A percentile compares a stretch with the other conserved stretches of the same genome.
Evolutionary conservation across 2,888 invertebrate species (phyloP).

Genomic region (Dynastes tityus): DNA sequence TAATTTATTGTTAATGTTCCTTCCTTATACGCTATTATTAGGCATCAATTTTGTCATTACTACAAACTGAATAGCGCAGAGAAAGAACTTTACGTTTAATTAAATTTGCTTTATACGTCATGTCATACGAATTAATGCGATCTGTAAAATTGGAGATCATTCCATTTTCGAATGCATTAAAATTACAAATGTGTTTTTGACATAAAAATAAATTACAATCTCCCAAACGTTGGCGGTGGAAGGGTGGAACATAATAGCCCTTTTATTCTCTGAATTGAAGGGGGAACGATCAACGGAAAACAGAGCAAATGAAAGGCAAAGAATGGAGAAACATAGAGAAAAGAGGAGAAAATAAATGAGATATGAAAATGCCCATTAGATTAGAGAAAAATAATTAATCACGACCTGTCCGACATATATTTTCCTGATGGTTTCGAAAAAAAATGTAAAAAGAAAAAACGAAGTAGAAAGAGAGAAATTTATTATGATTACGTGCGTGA

Average conservation of each 20-base stretch:
- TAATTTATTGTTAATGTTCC: too few species aligned
- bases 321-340: not conserved
- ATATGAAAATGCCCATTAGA: conserved; percentile 44
- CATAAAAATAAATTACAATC: conserved; percentile 41
- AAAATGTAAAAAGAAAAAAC: conserved; percentile 2
- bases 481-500: conserved; percentile 48
- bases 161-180: conserved; percentile 31
- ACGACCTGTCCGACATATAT: conserved; percentile 31
- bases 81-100: conserved; percentile 20
- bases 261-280: conserved; percentile 20
- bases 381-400: conserved; percentile 48
- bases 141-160: conserved; percentile 7
- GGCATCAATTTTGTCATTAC: not conserved
- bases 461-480: conserved; percentile 39
- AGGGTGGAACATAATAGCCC: conserved; percentile 30
- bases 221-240: not conserved
- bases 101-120: conserved; percentile 21
- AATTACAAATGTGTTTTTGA: conserved; percentile 37
- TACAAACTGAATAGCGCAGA: not conserved
- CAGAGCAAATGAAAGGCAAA: not conserved
- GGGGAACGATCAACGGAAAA: not conserved
- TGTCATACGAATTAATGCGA: conserved; percentile 24
- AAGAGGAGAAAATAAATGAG: conserved; percentile 26
- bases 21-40: too few species aligned
- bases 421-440: conserved; percentile 30